These are phyloP conservation scores for Halictus quadricinctus DNA, from an alignment of 2,888 invertebrate species.

Conservation along the genomic window DNA sequence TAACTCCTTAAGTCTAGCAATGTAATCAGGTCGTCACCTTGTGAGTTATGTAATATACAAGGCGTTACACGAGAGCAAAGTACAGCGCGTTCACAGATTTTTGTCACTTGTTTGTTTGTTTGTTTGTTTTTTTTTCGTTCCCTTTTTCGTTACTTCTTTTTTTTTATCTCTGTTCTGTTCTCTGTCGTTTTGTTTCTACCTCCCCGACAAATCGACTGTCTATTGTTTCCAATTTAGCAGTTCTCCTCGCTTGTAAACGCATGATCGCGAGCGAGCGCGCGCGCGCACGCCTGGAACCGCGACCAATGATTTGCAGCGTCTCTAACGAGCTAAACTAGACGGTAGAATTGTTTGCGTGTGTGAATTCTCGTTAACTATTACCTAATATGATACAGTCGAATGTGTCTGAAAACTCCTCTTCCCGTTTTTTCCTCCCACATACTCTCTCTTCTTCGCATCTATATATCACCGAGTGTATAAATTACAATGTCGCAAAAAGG, in stretches of 20 bases:
- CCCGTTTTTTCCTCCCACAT: conserved; percentile 1
- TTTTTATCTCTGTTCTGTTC: conserved; percentile 15
- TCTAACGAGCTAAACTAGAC: conserved; percentile 49
- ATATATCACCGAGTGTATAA: conserved; percentile 77
- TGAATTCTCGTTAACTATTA: conserved; percentile 44
- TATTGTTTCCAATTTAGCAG: conserved; percentile 20
- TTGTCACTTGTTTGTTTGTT: background rate
- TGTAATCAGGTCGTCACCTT: conserved; percentile 68
- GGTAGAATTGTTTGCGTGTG: conserved; percentile 24
- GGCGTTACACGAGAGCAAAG: conserved; percentile 62
- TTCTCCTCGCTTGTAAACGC: background rate
- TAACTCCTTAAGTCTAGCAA: conserved; percentile 58
- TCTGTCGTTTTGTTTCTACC: conserved; percentile 22
- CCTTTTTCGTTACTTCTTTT: conserved; percentile 23
- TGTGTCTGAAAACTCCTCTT: conserved; percentile 68
- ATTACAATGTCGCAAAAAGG: conserved; percentile 71
- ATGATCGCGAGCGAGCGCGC: background rate
- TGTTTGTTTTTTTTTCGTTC: background rate
- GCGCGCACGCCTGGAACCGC: background rate
- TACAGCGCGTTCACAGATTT: conserved; percentile 59
- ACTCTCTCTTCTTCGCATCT: background rate
- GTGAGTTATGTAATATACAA: conserved; percentile 58
- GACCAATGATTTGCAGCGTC: conserved; percentile 5
- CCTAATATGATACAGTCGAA: conserved; percentile 79
- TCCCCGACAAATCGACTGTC: conserved; percentile 20